phyloP scores from a whole-genome alignment of 2,797 vertebrate species.

The Eremophila alpestris region DNA sequence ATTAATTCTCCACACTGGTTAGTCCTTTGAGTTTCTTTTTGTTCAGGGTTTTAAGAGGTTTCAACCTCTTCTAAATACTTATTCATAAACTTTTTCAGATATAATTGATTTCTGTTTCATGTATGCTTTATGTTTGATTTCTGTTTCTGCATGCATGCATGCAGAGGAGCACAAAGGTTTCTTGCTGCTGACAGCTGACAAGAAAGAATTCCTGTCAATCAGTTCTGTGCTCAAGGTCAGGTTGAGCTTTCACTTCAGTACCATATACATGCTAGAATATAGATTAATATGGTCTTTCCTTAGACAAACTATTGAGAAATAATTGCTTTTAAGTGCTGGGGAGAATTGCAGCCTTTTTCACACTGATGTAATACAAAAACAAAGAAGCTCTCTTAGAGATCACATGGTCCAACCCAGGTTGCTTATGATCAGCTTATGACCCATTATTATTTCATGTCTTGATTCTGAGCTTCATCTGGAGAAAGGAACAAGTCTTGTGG shows the following conservation, averaged over 20 bases:
- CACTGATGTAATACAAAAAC: not conserved
- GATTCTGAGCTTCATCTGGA: not conserved
- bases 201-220: not conserved
- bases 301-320: not conserved
- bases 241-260: not conserved
- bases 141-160: not conserved
- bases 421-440: conserved; percentile 66
- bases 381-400: conserved; percentile 54
- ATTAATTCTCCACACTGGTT: not conserved
- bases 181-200: not conserved
- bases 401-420: conserved; percentile 54
- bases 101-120: not conserved
- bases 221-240: not conserved
- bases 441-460: not conserved
- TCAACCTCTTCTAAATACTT: not conserved
- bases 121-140: not conserved
- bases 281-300: not conserved
- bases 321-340: not conserved
- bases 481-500: conserved; percentile 13
- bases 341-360: not conserved
- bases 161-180: not conserved
- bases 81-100: not conserved
- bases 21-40: not conserved
- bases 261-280: not conserved
- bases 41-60: not conserved